Conservation (phyloP, 2,113 vertebrate genomes). For the Callipepla californica region DNA sequence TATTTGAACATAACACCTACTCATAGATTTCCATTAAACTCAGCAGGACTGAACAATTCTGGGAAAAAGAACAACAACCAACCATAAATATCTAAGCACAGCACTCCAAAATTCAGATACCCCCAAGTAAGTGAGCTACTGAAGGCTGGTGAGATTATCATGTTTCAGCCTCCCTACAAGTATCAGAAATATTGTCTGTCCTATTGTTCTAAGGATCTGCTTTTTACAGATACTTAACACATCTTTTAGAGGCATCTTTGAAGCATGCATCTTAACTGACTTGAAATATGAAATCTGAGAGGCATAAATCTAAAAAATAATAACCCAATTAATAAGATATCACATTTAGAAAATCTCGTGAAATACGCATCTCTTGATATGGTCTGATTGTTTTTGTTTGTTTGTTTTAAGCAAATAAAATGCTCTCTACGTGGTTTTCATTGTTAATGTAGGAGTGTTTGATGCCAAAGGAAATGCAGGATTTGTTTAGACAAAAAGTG, state of each 20-base stretch:
- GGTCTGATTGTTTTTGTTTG: background rate
- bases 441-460: background rate
- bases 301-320: background rate
- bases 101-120: background rate
- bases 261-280: background rate
- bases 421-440: background rate
- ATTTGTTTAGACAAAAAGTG: background rate
- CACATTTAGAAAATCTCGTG: background rate
- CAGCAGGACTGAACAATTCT: background rate
- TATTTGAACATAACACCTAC: background rate
- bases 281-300: background rate
- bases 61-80: background rate
- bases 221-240: background rate
- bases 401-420: background rate
- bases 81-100: background rate
- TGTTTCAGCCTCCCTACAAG: background rate
- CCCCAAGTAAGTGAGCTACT: background rate
- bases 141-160: background rate
- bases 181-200: background rate
- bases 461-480: constrained; percentile 12
- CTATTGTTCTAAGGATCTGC: background rate
- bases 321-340: background rate
- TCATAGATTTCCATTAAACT: background rate
- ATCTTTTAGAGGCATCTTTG: background rate
- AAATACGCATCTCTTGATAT: background rate